phyloP scores from a whole-genome alignment of 2,113 vertebrate species.

The Cygnus buccinator region DNA sequence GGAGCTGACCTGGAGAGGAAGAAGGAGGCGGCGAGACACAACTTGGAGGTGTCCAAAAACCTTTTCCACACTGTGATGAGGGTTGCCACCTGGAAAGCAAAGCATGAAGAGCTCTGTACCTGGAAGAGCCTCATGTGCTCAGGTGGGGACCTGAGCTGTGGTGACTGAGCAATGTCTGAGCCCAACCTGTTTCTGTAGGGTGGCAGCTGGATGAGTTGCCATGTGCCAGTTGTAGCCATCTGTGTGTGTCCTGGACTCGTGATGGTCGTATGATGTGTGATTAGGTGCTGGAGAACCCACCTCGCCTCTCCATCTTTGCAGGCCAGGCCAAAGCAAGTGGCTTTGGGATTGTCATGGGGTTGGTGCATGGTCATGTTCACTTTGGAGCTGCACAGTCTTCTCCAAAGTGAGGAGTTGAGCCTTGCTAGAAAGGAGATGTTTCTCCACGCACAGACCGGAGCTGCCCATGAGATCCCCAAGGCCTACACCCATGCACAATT shows the following conservation, averaged over 20 bases:
- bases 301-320: background rate
- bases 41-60: background rate
- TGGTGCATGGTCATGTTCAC: fast-evolving
- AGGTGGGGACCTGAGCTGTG: background rate
- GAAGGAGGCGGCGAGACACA: fast-evolving
- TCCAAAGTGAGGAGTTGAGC: background rate
- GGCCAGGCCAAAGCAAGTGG: background rate
- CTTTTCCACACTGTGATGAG: fast-evolving
- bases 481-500: background rate
- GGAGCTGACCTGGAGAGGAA: background rate
- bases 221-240: background rate
- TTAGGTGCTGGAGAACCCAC: background rate
- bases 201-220: background rate
- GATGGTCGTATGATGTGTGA: background rate
- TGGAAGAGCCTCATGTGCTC: background rate
- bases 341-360: background rate
- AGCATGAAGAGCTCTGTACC: background rate
- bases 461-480: background rate
- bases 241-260: fast-evolving
- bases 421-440: background rate
- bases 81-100: background rate
- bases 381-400: background rate
- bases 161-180: background rate
- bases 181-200: fast-evolving
- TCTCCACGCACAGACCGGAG: background rate